Percentiles rank a stretch among this genome's conserved stretches.
Conservation (phyloP, 2,113 vertebrate species). For the Pholis gunnellus region DNA sequence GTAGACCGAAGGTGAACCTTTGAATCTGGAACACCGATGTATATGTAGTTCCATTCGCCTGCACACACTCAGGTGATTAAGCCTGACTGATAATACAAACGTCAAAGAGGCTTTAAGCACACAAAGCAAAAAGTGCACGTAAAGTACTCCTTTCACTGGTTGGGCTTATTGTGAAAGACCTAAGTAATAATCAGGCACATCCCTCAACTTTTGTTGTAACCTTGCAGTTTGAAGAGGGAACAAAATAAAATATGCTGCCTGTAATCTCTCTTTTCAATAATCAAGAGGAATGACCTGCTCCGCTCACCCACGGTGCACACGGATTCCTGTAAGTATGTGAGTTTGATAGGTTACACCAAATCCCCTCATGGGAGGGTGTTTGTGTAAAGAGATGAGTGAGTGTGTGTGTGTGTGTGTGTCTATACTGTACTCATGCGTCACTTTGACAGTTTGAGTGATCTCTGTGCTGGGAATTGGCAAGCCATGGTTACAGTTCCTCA, state of each 20-base stretch:
- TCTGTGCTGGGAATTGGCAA: conserved; percentile 79
- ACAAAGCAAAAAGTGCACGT: conserved; percentile 61
- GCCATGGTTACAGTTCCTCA: conserved; percentile 77
- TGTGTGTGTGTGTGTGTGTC: conserved; percentile 62
- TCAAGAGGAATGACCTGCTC: conserved; percentile 50
- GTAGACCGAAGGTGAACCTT: conserved; percentile 47
- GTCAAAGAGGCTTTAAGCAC: conserved; percentile 58
- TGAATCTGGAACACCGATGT: conserved; percentile 45
- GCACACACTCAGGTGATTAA: conserved; percentile 57
- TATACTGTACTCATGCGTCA: conserved; percentile 67
- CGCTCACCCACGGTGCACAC: conserved; percentile 47
- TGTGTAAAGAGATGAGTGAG: conserved; percentile 72
- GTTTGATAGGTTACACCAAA: conserved; percentile 79
- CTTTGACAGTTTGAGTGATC: conserved; percentile 78
- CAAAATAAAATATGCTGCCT: conserved; percentile 76
- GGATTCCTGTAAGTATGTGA: conserved; percentile 75
- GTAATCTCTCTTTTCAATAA: conserved; percentile 77
- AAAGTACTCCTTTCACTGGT: conserved; percentile 73
- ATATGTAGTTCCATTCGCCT: conserved; percentile 33
- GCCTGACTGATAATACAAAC: conserved; percentile 56
- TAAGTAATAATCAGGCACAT: conserved; percentile 65
- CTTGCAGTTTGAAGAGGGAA: conserved; percentile 68
- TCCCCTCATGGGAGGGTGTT: conserved; percentile 74
- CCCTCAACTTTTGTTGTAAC: conserved; percentile 63
- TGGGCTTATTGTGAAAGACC: conserved; percentile 68